Base-by-base conservation (phyloP, 64 coral and sea anemone genomes). In the Dendronephthya gigantea region DNA sequence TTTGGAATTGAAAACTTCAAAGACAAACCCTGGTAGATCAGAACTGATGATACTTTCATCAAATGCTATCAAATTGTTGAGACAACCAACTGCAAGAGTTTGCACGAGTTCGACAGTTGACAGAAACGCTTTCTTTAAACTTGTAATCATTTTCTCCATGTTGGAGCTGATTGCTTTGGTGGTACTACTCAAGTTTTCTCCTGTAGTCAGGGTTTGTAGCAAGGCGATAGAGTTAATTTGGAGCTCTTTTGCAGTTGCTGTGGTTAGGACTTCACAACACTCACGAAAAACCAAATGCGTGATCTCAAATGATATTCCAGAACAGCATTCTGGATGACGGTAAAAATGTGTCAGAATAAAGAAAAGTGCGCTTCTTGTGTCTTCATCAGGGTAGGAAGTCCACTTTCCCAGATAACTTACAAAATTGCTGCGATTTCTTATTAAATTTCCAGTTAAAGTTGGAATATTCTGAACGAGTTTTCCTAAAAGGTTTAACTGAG, bases 101-200 rank as follows among this genome's bases (percentile, higher is more conserved):
- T 62, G 55, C 55, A 62, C 55, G 8, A 62, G 55, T 1, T 62
- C 55, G 25, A 62, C 55, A 19, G 36, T 79, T 1, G 72, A 34
- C 72, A 79, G 17, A 35, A 79, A 79, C 15, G 72, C 72, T 39
- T 79, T 79, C 72, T 79, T 79, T 16, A 79, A 39, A 79, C 72
- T 79, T 7, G 72, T 79, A 0, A 79, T 39, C 9, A 35, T 3
- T 15, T 19, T 34, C 4, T 34, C 72, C 72, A 39, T 79, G 32
- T 79, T 79, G 30, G 15, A 34, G 11, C 9, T 34, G 36, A 79
- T 79, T 36, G 36, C 36, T 19, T 29, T 79, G 72, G 32, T 28
- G 27, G 9, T 39, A 34, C 32, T 15, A 39, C 32, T 36, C 29
- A 79, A 39, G 36, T 34, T 34, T 79, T 79, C 72, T 12, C 14